These are phyloP conservation scores for Villa cingulata DNA, from an alignment of 2,888 invertebrate genomes.

Conservation along the genomic window DNA sequence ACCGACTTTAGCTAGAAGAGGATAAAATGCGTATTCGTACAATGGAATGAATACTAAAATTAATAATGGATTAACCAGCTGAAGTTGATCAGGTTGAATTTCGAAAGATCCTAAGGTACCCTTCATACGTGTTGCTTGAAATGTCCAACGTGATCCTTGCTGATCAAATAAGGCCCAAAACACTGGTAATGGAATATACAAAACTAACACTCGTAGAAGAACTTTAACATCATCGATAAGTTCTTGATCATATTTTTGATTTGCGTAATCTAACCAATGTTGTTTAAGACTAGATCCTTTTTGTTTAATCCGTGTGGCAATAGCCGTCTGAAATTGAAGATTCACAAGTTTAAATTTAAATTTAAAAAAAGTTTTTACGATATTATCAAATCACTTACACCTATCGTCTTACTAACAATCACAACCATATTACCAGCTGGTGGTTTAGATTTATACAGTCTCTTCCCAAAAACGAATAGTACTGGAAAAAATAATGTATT, in stretches of 20 bases:
- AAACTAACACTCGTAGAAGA: conserved; percentile 57
- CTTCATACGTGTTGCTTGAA: conserved; percentile 81
- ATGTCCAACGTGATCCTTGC: conserved; percentile 84
- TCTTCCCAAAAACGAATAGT: conserved; percentile 54
- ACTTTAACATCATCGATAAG: conserved; percentile 67
- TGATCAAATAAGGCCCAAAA: conserved; percentile 95
- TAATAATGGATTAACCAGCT: conserved; percentile 77
- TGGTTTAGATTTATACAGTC: conserved; percentile 47
- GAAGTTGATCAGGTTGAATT: conserved; percentile 88
- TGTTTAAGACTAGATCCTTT: conserved; percentile 39
- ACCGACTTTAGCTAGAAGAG: conserved; percentile 53
- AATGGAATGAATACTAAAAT: conserved; percentile 76
- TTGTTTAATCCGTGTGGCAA: conserved; percentile 31
- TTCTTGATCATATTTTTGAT: conserved; percentile 50
- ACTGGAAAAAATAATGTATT: conserved; percentile 38
- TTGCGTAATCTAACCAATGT: conserved; percentile 84
- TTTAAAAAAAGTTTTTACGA: too few relatives aligned
- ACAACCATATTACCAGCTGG: conserved; percentile 57
- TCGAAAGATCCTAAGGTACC: conserved; percentile 60
- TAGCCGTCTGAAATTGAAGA: conserved; percentile 40
- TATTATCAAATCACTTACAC: conserved; percentile 39
- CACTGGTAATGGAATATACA: conserved; percentile 76
- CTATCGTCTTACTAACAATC: conserved; percentile 48
- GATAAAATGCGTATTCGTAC: conserved; percentile 69
- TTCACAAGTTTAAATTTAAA: too few relatives aligned